Percentiles rank a stretch among this genome's conserved stretches.
phyloP scores from a whole-genome alignment of 2,113 vertebrate genomes.

The Bufo gargarizans region DNA sequence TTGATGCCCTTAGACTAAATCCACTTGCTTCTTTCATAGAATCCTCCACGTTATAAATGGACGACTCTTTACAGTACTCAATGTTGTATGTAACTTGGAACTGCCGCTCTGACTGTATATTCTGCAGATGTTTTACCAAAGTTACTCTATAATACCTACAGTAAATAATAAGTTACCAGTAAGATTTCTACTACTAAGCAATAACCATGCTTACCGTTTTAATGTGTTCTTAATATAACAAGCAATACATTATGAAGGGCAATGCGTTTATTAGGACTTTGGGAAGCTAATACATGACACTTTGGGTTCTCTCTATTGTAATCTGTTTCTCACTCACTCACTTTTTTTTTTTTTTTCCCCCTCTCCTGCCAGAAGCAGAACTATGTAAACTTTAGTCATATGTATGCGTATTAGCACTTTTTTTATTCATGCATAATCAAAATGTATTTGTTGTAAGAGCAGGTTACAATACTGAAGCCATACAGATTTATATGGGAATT shows the following conservation, averaged over 20 bases:
- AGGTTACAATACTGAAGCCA: constrained; percentile 80
- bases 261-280: constrained; percentile 63
- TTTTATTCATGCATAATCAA: constrained; percentile 68
- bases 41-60: too few species aligned
- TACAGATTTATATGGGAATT: constrained; percentile 71
- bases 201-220: constrained; percentile 60
- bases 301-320: constrained; percentile 72
- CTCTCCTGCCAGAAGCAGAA: constrained; percentile 66
- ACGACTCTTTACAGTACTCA: neutral
- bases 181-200: constrained; percentile 60
- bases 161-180: constrained; percentile 59
- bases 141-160: constrained; percentile 57
- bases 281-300: constrained; percentile 66
- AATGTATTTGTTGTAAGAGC: constrained; percentile 68
- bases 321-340: constrained; percentile 67
- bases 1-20: neutral
- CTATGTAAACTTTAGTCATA: constrained; percentile 65
- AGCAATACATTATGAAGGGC: constrained; percentile 64
- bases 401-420: constrained; percentile 73
- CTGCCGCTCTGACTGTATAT: constrained; percentile 29
- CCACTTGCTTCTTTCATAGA: too few species aligned
- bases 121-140: constrained; percentile 60
- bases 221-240: constrained; percentile 60
- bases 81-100: constrained; percentile 13
- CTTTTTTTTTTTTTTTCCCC: constrained; percentile 54